Percentiles rank a stretch among this genome's conserved stretches.
Conservation (phyloP, 2,113 vertebrate species). For the Mesitornis unicolor region DNA sequence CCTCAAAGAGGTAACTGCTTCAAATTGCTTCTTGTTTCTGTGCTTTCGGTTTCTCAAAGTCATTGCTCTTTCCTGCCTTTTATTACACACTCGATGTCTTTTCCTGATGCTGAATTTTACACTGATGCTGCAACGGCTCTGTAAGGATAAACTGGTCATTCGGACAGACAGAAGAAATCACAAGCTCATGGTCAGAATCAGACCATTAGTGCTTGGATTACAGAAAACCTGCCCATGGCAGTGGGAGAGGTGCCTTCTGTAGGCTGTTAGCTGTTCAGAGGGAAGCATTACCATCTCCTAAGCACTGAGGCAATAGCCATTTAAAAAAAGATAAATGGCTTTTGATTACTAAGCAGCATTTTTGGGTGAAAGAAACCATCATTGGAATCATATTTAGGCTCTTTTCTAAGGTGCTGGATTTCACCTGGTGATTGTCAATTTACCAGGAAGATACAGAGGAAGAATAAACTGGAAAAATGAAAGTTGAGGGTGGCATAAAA, state of each 20-base stretch:
- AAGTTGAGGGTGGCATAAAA: background rate
- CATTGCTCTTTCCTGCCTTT: background rate
- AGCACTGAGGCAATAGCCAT: background rate
- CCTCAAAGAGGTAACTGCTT: slow-evolving; percentile 88
- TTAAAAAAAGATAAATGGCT: background rate
- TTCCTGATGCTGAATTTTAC: background rate
- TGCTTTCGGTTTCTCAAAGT: background rate
- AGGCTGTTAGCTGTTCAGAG: background rate
- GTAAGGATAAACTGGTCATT: background rate
- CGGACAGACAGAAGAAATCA: background rate
- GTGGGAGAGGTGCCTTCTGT: background rate
- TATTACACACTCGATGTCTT: background rate
- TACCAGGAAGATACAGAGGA: background rate
- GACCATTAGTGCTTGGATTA: background rate
- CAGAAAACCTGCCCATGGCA: background rate
- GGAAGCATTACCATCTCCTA: background rate
- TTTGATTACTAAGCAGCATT: background rate
- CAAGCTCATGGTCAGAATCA: background rate
- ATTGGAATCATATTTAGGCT: background rate
- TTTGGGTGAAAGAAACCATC: background rate
- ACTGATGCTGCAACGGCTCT: background rate
- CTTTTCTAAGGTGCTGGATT: background rate
- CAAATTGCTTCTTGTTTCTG: background rate
- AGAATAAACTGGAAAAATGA: background rate
- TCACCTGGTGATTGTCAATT: background rate